Base-by-base conservation (phyloP, 1,140 invertebrate genomes). In the Sinonovacula constricta region DNA sequence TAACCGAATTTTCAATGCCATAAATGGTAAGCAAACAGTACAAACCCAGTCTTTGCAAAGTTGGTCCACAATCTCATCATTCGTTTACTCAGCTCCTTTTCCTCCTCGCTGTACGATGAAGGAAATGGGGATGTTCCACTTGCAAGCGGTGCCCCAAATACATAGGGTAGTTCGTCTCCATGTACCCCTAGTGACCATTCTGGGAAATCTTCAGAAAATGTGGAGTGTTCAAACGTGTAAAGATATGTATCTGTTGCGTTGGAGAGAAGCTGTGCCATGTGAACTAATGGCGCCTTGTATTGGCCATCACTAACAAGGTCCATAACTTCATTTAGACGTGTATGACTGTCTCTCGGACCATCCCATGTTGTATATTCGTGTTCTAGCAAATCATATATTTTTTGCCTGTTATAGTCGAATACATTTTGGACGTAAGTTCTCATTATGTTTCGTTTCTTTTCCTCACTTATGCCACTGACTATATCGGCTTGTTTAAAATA, bases 41-140 rank as follows among this genome's bases (percentile, higher is more conserved):
- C 95, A 94, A 92, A 99, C 98, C 98, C 98, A n/a, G 95, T 96
- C 89, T 96, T 95, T 18, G 96, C 97, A 90, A 99, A 99, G 92
- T 99, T 99, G n/a, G 96, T 95, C 92, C 97, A 95, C 88, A 98
- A 98, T 31, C 95, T 94, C 93, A 99, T 98, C 60, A 98, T 95
- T 69, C 95, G 95, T 91, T 98, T 96, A 0, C 97, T 95, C 5
- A 99, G 92, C 60, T 95, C 94, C 66, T 95, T 93, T 92, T 99
- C 98, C 26, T 95, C 93, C 89, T 95, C 95, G 7, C 95, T 97
- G 91, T 97, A 99, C 91, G 97, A 96, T 83, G 94, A 94, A 33
- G 94, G 94, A 90, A 97, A 98, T 87, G 95, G 95, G 69, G 94
- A 94, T 53, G 97, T 92, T 10, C 89, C 63, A 95, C 91, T 39